A percentile compares a stretch with the other conserved stretches of the same genome.
Evolutionary conservation across 2,113 vertebrate genomes (phyloP).

Genomic region (Halcyon malimbica): DNA sequence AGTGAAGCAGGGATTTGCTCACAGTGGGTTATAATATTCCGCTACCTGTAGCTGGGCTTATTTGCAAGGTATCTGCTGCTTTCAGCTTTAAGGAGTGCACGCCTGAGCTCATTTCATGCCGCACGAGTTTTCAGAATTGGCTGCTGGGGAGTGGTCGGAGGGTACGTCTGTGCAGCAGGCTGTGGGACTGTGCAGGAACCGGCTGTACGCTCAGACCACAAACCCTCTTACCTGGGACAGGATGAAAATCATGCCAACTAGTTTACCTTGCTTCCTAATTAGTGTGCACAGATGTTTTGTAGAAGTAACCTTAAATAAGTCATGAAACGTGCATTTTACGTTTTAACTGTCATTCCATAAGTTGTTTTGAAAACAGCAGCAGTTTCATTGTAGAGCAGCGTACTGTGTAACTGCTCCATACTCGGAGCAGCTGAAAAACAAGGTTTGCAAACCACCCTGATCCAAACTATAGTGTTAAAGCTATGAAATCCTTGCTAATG

Average conservation of each 20-base stretch:
- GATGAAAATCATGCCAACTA: not conserved
- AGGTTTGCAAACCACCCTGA: not conserved
- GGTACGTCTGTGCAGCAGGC: not conserved
- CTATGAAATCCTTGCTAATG: conserved; percentile 1
- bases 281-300: not conserved
- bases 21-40: not conserved
- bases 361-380: not conserved
- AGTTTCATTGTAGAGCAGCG: accelerated
- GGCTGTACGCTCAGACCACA: not conserved
- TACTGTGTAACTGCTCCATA: not conserved
- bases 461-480: not conserved
- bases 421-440: not conserved
- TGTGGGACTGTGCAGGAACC: accelerated
- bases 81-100: not conserved
- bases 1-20: not conserved
- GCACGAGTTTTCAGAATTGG: not conserved
- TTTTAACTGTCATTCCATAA: not conserved
- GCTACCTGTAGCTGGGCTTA: not conserved
- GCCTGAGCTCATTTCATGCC: not conserved
- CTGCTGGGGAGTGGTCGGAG: not conserved
- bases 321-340: not conserved
- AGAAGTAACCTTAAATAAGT: not conserved
- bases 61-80: not conserved
- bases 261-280: not conserved
- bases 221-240: not conserved